A percentile compares a stretch with the other conserved stretches of the same genome.
Evolutionary conservation across 1,140 invertebrate genomes (phyloP).

Genomic region (Platyscapa corneri): DNA sequence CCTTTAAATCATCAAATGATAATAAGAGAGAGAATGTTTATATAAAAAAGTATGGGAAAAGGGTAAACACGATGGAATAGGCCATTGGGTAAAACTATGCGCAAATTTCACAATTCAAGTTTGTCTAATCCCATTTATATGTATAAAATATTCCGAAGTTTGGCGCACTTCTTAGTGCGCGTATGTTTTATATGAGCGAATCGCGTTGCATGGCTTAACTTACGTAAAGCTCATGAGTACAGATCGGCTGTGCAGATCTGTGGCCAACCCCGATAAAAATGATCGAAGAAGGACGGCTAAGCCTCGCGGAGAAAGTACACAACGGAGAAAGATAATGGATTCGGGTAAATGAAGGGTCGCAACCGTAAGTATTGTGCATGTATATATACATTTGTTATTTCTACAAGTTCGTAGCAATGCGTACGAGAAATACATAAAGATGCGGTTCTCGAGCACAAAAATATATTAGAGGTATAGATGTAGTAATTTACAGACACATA

Average conservation of each 20-base stretch:
- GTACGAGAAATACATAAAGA: not conserved
- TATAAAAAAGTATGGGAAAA: not conserved
- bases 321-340: not conserved
- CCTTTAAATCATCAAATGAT: not conserved
- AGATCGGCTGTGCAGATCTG: not conserved
- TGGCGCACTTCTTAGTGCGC: not conserved
- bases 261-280: constrained; percentile 2
- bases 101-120: not conserved
- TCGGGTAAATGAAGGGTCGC: constrained; percentile 31
- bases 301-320: constrained; percentile 28
- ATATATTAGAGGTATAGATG: not conserved
- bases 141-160: not conserved
- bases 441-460: not conserved
- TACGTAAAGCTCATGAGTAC: constrained; percentile 31
- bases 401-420: not conserved
- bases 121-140: not conserved
- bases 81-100: not conserved
- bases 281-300: constrained; percentile 14
- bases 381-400: not conserved
- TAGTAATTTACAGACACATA: not conserved
- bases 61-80: not conserved
- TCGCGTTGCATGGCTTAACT: not conserved
- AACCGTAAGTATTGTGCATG: not conserved
- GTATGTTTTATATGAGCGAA: not conserved
- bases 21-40: not conserved